Percentiles rank a stretch among this genome's conserved stretches.
Evolutionary conservation across 1,140 invertebrate species (phyloP).

Genomic region (Musca vetustissima): DNA sequence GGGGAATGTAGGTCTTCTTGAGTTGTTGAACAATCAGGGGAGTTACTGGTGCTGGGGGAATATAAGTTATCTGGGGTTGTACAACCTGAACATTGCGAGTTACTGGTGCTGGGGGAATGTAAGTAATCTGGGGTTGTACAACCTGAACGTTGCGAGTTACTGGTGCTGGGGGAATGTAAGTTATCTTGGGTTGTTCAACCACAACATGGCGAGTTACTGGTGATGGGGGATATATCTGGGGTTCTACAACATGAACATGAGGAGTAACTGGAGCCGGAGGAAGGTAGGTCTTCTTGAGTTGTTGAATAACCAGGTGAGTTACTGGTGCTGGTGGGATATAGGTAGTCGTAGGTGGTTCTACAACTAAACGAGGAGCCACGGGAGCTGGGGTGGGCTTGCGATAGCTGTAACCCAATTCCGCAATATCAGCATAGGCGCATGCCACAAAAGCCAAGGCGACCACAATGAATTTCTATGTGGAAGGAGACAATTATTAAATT

Average conservation of each 20-base stretch:
- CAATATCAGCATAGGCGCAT: constrained; percentile 48
- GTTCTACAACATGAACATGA: background rate
- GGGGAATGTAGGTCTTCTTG: too few relatives aligned
- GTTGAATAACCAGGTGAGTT: constrained; percentile 33
- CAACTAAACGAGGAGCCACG: constrained; percentile 6
- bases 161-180: constrained; percentile 9
- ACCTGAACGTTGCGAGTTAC: background rate
- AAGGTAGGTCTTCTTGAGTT: constrained; percentile 36
- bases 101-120: constrained; percentile 36
- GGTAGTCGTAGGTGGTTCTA: background rate
- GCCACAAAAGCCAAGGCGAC: constrained; percentile 51
- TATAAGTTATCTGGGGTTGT: constrained; percentile 1
- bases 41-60: constrained; percentile 8
- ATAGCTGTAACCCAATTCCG: constrained; percentile 50
- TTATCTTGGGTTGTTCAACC: background rate
- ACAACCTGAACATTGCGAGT: constrained; percentile 26
- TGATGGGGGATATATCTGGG: background rate
- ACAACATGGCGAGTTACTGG: constrained; percentile 32
- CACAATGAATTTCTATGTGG: constrained; percentile 51
- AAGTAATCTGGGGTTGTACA: constrained; percentile 27
- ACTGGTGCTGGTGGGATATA: constrained; percentile 18
- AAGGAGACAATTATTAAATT: too few relatives aligned
- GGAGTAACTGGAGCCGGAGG: constrained; percentile 29
- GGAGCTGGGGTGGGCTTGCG: constrained; percentile 37
- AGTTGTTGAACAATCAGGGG: constrained; percentile 1